phyloP scores from a whole-genome alignment of 2,888 invertebrate genomes.

The Andrena praecox region DNA sequence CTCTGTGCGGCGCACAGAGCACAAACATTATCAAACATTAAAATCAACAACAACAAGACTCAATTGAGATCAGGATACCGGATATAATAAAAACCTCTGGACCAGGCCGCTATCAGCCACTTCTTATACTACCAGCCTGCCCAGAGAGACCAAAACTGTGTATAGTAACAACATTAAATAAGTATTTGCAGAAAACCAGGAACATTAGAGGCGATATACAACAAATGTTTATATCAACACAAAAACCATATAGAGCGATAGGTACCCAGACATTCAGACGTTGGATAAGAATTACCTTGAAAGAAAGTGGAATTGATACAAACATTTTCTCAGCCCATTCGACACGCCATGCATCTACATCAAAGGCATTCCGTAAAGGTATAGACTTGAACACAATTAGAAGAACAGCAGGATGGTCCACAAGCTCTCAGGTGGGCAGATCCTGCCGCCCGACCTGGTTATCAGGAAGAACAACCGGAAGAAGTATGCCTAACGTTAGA shows the following conservation, averaged over 20 bases:
- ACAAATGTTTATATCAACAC: not conserved
- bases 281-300: no score
- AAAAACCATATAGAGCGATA: not conserved
- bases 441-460: no score
- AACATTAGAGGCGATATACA: not conserved
- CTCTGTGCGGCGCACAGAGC: not conserved
- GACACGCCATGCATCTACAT: not conserved
- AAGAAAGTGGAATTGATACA: not conserved
- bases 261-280: not conserved
- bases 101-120: not conserved
- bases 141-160: not conserved
- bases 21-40: not conserved
- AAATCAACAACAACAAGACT: not conserved
- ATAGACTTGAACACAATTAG: not conserved
- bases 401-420: slow-evolving; percentile 1
- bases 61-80: not conserved
- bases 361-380: not conserved
- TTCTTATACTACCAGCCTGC: not conserved
- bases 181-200: not conserved
- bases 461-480: no score
- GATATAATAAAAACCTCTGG: not conserved
- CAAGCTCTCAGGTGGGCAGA: not conserved
- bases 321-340: not conserved
- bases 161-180: not conserved
- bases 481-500: no score